phyloP scores from a whole-genome alignment of 2,888 invertebrate genomes.

The Rhabditoides inermis region DNA sequence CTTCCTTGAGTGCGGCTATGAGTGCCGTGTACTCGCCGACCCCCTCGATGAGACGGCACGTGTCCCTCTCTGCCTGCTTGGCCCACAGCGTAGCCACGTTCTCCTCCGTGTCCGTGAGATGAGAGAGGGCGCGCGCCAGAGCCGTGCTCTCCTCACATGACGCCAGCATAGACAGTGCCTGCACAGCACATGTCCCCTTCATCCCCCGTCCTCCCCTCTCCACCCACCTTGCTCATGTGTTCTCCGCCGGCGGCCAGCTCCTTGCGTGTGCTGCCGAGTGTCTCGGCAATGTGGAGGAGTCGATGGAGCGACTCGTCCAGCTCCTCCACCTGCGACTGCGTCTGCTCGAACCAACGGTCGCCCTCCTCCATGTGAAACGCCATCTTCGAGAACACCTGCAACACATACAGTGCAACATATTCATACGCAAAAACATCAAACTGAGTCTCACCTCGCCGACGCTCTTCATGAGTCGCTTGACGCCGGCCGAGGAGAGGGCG shows the following conservation, averaged over 20 bases:
- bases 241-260: slow-evolving; percentile 73
- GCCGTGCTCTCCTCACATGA: slow-evolving; percentile 86
- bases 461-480: slow-evolving; percentile 85
- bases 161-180: slow-evolving; percentile 78
- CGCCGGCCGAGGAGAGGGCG: slow-evolving; percentile 86
- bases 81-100: slow-evolving; percentile 71
- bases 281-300: slow-evolving; percentile 70
- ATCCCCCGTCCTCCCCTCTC: no score
- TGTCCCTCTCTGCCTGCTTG: slow-evolving; percentile 62
- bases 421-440: not conserved
- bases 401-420: not conserved
- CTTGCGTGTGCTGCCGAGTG: slow-evolving; percentile 74
- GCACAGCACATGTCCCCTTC: slow-evolving; percentile 60
- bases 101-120: slow-evolving; percentile 68
- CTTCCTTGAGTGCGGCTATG: no score
- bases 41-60: slow-evolving; percentile 14
- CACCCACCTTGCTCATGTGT: slow-evolving; percentile 53
- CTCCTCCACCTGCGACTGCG: slow-evolving; percentile 74
- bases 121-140: slow-evolving; percentile 77
- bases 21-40: slow-evolving; percentile 31
- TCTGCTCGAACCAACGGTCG: slow-evolving; percentile 99
- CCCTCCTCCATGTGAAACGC: slow-evolving; percentile 98
- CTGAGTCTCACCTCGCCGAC: slow-evolving; percentile 60
- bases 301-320: slow-evolving; percentile 77
- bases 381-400: slow-evolving; percentile 81